These are phyloP conservation scores for Hybognathus amarus DNA, from an alignment of 2,797 vertebrate species.

Conservation along the genomic window DNA sequence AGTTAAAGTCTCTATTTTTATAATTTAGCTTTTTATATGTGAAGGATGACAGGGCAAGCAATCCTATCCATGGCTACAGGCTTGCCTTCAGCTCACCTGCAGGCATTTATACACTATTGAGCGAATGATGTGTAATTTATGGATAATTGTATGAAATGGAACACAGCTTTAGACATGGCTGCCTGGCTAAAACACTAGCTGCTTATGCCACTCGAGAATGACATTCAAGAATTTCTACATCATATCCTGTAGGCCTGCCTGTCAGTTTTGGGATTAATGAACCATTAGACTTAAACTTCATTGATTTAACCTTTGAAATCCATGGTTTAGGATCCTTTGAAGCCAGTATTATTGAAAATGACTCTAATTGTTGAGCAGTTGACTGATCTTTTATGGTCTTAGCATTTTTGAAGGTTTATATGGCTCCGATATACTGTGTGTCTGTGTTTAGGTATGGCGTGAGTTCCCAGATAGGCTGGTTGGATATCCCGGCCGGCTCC, in stretches of 20 bases:
- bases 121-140: conserved; percentile 78
- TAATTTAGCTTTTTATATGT: conserved; percentile 69
- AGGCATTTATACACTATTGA: conserved; percentile 77
- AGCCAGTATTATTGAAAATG: conserved; percentile 7
- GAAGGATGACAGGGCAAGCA: conserved; percentile 69
- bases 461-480: conserved; percentile 98
- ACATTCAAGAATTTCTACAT: conserved; percentile 35
- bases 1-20: conserved; percentile 37
- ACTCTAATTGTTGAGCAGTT: not conserved
- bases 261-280: conserved; percentile 35
- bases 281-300: conserved; percentile 15
- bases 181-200: conserved; percentile 54
- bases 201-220: conserved; percentile 32
- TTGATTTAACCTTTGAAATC: conserved; percentile 13
- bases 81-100: conserved; percentile 73
- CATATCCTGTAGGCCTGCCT: conserved; percentile 31
- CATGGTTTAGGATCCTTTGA: conserved; percentile 8
- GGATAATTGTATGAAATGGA: conserved; percentile 76
- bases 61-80: conserved; percentile 70
- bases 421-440: conserved; percentile 20
- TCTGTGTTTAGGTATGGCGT: conserved; percentile 88
- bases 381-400: conserved; percentile 15
- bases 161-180: conserved; percentile 61
- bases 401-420: not conserved
- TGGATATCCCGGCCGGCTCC: conserved; percentile 95